Base-by-base conservation (phyloP, 37 sponge, comb jelly and placozoan genomes). In the Axinella damicornis region DNA sequence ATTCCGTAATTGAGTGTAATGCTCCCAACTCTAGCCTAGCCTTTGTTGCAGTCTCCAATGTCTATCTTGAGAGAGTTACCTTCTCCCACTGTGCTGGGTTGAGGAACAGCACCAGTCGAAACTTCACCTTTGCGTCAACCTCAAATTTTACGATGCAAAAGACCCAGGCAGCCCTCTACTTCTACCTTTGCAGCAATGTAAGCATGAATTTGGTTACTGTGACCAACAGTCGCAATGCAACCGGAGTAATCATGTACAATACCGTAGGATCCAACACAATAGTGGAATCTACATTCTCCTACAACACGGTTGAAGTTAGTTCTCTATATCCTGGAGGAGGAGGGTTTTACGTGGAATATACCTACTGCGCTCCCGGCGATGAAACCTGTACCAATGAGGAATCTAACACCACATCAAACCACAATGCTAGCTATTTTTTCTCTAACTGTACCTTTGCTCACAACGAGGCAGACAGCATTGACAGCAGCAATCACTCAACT, bases 261-360 rank as follows among this genome's bases (percentile, higher is more conserved):
- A 74, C 77, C 11, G 56, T 4, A 34, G 75, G 80, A 41, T 18
- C 21, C 0, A 76, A 70, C 28, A 2, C 21, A 0, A 53, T 69
- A 21, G 36, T 17, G 24, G 0, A 76, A 1, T 76, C 34, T n/a
- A 57, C 21, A 13, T 85, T 85, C 53, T 64, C 63, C 20, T 21
- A 76, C 20, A 74, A 89, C 24, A 28, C 40, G 20, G 71, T 53
- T 0, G 5, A 19, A 19, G 22, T 36, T 27, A 37, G 56, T 27
- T 36, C 52, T 17, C 5, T 2, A 0, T 53, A 24, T 35, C 60
- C 71, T n/a, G 85, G 85, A 33, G 91, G 91, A 18, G 91, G 86
- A 18, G 91, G 91, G 0, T 15, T 90, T 12, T 85, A 85, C 27
- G 46, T 90, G 30, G 91, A 90, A 67, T 84, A 84, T 72, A 75